A percentile compares a stretch with the other conserved stretches of the same genome.
Evolutionary conservation across 2,888 invertebrate genomes (phyloP).

Genomic region (Norana najaformis): DNA sequence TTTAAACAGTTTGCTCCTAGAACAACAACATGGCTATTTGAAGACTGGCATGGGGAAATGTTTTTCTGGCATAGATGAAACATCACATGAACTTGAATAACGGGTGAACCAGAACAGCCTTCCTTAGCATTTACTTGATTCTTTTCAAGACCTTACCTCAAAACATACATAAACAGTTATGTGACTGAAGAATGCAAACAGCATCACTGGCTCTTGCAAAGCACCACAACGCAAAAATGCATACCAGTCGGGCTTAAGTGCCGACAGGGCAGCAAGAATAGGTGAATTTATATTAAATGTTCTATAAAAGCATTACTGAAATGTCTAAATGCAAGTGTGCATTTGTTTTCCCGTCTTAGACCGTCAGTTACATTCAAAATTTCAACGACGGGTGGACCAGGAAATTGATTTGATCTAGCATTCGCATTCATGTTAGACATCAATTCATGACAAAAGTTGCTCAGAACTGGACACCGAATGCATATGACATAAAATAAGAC

Average conservation of each 20-base stretch:
- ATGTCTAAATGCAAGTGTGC: not conserved
- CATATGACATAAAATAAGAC: not conserved
- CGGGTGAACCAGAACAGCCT: too few relatives aligned
- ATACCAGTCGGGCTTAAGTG: not conserved
- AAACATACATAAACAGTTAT: too few relatives aligned
- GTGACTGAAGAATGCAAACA: too few relatives aligned
- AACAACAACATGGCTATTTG: too few relatives aligned
- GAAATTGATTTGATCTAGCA: slow-evolving; percentile 5
- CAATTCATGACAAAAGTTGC: slow-evolving; percentile 3
- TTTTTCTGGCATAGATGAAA: too few relatives aligned
- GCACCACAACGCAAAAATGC: not conserved
- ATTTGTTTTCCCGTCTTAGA: slow-evolving; percentile 10
- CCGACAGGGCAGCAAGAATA: not conserved
- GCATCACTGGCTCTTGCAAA: not conserved
- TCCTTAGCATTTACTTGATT: too few relatives aligned
- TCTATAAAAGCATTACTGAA: not conserved
- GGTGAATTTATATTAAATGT: not conserved
- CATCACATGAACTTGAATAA: too few relatives aligned
- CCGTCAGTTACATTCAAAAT: not conserved
- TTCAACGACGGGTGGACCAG: slow-evolving; percentile 7
- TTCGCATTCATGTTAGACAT: not conserved
- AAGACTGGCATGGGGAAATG: too few relatives aligned
- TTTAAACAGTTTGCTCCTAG: too few relatives aligned
- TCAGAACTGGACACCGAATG: not conserved
- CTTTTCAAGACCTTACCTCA: too few relatives aligned